phyloP scores from a whole-genome alignment of 2,113 vertebrate species.

The Madoqua kirkii region DNA sequence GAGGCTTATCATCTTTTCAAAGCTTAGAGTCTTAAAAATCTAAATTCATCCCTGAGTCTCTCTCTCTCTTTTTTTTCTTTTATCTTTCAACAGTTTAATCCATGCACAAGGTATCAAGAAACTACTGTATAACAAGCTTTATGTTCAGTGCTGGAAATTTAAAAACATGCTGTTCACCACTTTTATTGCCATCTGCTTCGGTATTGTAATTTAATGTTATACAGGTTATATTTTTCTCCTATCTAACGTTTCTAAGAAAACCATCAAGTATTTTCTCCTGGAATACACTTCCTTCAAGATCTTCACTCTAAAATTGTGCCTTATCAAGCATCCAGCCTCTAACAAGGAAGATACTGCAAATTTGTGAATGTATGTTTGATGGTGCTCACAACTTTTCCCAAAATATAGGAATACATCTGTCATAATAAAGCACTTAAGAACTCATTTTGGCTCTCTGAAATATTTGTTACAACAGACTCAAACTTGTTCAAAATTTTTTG shows the following conservation, averaged over 20 bases:
- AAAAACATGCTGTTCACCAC: neutral
- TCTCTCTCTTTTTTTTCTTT: neutral
- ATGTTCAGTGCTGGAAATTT: neutral
- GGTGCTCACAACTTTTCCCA: neutral
- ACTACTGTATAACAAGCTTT: neutral
- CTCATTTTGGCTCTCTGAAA: constrained; percentile 39
- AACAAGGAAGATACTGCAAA: neutral
- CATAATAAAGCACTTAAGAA: neutral
- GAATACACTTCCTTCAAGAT: neutral
- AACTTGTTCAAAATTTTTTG: constrained; percentile 58
- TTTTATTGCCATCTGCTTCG: neutral
- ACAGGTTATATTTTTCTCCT: neutral
- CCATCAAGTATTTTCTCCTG: neutral
- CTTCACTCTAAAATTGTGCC: neutral
- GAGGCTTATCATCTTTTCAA: neutral
- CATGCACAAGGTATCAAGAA: neutral
- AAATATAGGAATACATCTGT: constrained; percentile 21
- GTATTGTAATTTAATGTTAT: neutral
- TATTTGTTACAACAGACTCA: constrained; percentile 56
- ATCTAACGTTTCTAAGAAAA: neutral
- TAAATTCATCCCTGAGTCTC: neutral
- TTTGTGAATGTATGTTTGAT: neutral
- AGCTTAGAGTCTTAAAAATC: constrained; percentile 12
- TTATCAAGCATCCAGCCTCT: neutral
- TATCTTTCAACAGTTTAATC: neutral